phyloP scores from a whole-genome alignment of 2,888 invertebrate species.

The Ceraclea dissimilis region DNA sequence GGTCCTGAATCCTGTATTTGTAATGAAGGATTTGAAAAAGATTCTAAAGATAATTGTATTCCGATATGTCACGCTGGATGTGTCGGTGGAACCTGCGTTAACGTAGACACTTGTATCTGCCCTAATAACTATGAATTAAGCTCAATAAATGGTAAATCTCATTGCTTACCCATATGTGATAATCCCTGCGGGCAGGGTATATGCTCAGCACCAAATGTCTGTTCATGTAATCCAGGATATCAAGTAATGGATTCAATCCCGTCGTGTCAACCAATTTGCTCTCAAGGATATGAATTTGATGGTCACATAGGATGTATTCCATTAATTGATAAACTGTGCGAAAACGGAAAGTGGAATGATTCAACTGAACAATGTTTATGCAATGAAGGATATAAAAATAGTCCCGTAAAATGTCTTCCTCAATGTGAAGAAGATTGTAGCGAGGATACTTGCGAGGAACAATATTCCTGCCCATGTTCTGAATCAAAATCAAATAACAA shows the following conservation, averaged over 20 bases:
- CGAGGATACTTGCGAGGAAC: background rate
- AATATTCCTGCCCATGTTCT: background rate
- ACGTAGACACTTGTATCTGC: constrained; percentile 10
- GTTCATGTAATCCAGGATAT: constrained; percentile 27
- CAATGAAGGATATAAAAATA: background rate
- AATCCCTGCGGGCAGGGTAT: constrained; percentile 26
- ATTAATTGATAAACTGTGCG: constrained; percentile 27
- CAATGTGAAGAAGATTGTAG: background rate
- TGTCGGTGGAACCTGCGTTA: background rate
- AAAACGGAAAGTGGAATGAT: constrained; percentile 28
- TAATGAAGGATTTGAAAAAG: constrained; percentile 25
- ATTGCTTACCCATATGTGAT: constrained; percentile 26
- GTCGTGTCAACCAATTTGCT: constrained; percentile 5
- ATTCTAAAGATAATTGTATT: background rate
- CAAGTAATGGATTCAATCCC: constrained; percentile 14
- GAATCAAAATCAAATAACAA: background rate
- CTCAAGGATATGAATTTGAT: too few species aligned
- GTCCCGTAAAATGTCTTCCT: background rate
- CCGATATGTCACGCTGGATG: background rate
- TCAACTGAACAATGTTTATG: constrained; percentile 22
- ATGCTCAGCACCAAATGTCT: constrained; percentile 27
- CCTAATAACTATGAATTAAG: constrained; percentile 4
- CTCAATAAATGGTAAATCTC: constrained; percentile 20
- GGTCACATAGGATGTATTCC: too few species aligned
- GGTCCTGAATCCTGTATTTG: constrained; percentile 31